phyloP scores from a whole-genome alignment of 2,797 vertebrate genomes.

The Phalloptychus januarius region DNA sequence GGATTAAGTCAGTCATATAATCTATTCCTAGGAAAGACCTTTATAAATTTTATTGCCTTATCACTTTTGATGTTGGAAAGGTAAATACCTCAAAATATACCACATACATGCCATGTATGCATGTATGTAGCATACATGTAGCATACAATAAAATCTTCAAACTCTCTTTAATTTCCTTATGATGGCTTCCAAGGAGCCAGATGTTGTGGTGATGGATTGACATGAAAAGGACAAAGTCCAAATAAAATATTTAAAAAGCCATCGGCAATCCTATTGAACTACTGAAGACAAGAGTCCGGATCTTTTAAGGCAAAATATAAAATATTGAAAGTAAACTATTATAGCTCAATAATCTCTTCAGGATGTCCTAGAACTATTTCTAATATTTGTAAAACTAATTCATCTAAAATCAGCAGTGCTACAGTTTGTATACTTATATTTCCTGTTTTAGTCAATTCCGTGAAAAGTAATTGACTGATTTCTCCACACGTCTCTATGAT shows the following conservation, averaged over 20 bases:
- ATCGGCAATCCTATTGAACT: neutral
- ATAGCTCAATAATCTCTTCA: neutral
- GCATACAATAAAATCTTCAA: neutral
- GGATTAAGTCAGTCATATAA: neutral
- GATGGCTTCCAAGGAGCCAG: neutral
- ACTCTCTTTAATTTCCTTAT: neutral
- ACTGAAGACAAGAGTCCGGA: neutral
- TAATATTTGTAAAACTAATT: neutral
- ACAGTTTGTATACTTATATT: neutral
- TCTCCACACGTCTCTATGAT: conserved; percentile 16
- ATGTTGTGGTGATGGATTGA: neutral
- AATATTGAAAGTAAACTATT: neutral
- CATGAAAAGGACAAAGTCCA: neutral
- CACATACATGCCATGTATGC: too few species aligned
- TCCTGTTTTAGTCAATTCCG: neutral
- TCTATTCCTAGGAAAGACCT: neutral
- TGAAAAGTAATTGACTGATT: conserved; percentile 8
- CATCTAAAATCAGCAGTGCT: neutral
- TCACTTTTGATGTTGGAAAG: neutral
- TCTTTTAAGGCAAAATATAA: neutral
- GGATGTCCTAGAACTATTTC: neutral
- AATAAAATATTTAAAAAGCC: neutral
- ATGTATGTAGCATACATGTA: too few species aligned
- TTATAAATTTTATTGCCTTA: neutral
- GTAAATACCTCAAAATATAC: neutral